Conservation (phyloP, 2,888 invertebrate genomes). For the Netelia virgata region DNA sequence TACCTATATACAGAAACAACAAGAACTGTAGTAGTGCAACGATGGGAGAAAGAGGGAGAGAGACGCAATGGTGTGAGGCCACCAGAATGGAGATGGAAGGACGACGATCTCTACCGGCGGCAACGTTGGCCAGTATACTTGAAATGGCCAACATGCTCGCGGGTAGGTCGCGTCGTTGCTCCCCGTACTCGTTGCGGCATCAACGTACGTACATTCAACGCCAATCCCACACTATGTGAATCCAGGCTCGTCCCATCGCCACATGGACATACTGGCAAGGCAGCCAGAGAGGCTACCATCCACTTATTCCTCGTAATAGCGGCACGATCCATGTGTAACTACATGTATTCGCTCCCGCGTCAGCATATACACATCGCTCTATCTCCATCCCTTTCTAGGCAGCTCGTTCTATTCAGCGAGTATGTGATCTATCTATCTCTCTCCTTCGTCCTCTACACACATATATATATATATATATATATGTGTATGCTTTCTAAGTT, state of each 20-base stretch:
- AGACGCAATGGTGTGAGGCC: conserved; percentile 31
- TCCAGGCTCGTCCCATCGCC: conserved; percentile 44
- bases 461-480: not conserved
- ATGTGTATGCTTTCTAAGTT: not conserved
- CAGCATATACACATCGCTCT: conserved; percentile 39
- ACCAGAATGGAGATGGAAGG: conserved; percentile 19
- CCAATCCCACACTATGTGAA: conserved; percentile 67
- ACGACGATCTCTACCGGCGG: conserved; percentile 53
- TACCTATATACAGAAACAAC: conserved; percentile 37
- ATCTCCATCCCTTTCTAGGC: conserved; percentile 26
- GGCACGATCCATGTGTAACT: conserved; percentile 63
- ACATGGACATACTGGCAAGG: conserved; percentile 34
- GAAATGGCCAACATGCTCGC: conserved; percentile 76
- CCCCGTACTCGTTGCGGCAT: conserved; percentile 36
- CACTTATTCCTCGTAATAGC: conserved; percentile 71
- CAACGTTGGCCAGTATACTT: conserved; percentile 75
- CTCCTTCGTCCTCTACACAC: not conserved
- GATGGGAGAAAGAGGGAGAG: conserved; percentile 11
- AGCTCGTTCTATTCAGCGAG: conserved; percentile 18
- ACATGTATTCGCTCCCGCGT: conserved; percentile 56
- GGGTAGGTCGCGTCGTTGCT: conserved; percentile 57
- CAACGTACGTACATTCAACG: conserved; percentile 71
- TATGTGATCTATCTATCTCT: conserved; percentile 13
- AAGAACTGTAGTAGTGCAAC: conserved; percentile 26
- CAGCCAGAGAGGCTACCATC: conserved; percentile 58